These are phyloP conservation scores for Cactoblastis cactorum DNA, from an alignment of 2,888 invertebrate genomes.

Conservation along the genomic window DNA sequence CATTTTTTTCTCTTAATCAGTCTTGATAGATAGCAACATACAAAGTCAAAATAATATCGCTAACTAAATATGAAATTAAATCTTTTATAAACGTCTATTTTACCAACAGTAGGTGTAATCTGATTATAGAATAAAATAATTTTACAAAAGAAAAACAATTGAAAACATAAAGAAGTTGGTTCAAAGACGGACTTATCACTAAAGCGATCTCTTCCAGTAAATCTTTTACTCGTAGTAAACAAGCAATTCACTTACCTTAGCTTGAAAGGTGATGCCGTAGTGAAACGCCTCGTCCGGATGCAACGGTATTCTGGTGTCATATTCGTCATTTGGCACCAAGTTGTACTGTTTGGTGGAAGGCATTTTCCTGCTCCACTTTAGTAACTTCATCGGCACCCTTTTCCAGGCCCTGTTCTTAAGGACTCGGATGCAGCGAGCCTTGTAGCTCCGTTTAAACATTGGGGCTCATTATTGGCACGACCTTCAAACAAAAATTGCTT, in stretches of 20 bases:
- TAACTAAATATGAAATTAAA: no score
- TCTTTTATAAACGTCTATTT: no score
- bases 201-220: no score
- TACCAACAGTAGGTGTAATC: no score
- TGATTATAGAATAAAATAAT: no score
- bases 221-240: not conserved
- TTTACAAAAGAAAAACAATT: no score
- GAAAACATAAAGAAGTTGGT: no score
- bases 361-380: conserved; percentile 82
- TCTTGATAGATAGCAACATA: no score
- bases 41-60: no score
- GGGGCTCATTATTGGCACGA: conserved; percentile 36
- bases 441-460: conserved; percentile 63
- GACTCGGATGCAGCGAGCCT: conserved; percentile 59
- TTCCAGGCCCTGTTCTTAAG: conserved; percentile 59
- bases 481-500: conserved; percentile 19
- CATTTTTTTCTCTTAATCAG: no score
- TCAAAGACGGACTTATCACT: no score
- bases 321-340: conserved; percentile 97
- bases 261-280: conserved; percentile 97
- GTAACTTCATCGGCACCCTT: conserved; percentile 63
- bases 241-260: conserved; percentile 86
- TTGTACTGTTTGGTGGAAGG: conserved; percentile 94
- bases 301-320: conserved; percentile 96
- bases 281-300: conserved; percentile 98